Percentiles rank a stretch among this genome's conserved stretches.
These are phyloP conservation scores for Minunthozetes semirufus DNA, from an alignment of 2,888 invertebrate species.

Conservation along the genomic window DNA sequence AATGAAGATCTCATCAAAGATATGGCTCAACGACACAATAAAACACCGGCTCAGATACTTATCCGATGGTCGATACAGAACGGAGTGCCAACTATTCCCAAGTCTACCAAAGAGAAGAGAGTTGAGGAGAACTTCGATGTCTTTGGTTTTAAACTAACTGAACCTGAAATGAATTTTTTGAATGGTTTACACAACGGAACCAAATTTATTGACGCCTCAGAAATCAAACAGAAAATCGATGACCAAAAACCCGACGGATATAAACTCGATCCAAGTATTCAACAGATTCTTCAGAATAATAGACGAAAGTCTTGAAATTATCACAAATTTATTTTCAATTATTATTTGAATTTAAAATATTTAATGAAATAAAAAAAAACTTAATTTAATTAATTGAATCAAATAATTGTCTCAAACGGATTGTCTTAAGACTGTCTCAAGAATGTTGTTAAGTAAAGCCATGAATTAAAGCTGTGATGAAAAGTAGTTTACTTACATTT, in stretches of 20 bases:
- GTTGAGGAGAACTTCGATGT: conserved; percentile 10
- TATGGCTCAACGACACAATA: conserved; percentile 1
- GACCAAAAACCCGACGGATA: conserved; percentile 47
- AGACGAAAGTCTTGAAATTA: background rate
- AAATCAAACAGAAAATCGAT: conserved; percentile 46
- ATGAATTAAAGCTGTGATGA: no score
- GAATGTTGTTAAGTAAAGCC: no score
- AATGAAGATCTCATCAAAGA: background rate
- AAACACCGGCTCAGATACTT: conserved; percentile 9
- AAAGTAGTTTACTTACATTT: no score
- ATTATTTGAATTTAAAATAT: no score
- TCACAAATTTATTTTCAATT: no score
- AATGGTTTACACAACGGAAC: conserved; percentile 45
- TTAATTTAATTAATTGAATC: no score
- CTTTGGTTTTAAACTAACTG: conserved; percentile 13
- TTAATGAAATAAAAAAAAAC: no score
- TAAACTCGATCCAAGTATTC: conserved; percentile 41
- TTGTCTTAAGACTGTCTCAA: no score
- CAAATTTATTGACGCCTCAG: conserved; percentile 45
- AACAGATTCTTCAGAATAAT: conserved; percentile 17
- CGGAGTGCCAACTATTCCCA: background rate
- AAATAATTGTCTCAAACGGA: no score
- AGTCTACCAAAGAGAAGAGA: background rate
- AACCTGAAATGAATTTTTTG: background rate
- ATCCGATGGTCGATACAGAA: conserved; percentile 28